phyloP scores from a whole-genome alignment of 2,888 invertebrate species.

The Bibio marci region DNA sequence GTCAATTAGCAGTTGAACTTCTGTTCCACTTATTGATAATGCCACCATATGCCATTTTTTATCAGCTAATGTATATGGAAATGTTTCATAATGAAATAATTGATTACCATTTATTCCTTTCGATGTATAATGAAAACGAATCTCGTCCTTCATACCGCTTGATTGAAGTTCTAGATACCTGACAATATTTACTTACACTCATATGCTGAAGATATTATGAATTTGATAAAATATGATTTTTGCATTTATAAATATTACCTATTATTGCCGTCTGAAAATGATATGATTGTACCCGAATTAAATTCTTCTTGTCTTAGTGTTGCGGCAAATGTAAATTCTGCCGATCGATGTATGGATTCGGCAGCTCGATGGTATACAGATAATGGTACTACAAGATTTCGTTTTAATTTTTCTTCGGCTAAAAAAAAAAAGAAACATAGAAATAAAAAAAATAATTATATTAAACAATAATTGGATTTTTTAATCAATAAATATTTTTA shows the following conservation, averaged over 20 bases:
- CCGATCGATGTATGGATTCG: constrained; percentile 47
- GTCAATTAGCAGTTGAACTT: constrained; percentile 71
- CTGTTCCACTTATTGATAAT: constrained; percentile 65
- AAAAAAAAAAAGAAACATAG: constrained; percentile 3
- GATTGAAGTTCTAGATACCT: constrained; percentile 86
- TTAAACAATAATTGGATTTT: no score
- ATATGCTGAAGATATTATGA: constrained; percentile 10
- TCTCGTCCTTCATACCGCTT: constrained; percentile 73
- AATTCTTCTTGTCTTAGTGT: constrained; percentile 60
- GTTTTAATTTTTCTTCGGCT: constrained; percentile 8
- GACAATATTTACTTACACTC: constrained; percentile 17
- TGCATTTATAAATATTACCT: constrained; percentile 31
- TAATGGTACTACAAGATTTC: constrained; percentile 12
- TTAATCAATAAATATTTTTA: background rate
- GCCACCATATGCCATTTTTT: constrained; percentile 78
- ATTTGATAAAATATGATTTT: background rate
- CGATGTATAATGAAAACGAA: constrained; percentile 60
- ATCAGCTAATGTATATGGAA: constrained; percentile 75
- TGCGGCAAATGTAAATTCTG: constrained; percentile 68
- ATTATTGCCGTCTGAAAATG: constrained; percentile 65
- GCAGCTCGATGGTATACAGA: constrained; percentile 37
- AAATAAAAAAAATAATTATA: no score
- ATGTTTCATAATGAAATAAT: constrained; percentile 61
- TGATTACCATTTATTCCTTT: constrained; percentile 38
- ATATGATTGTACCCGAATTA: constrained; percentile 68